Evolutionary conservation across 2,888 invertebrate genomes (phyloP), one percentile per base, ranked within the genome.

Genomic region (Hirtodrosophila confusa): DNA sequence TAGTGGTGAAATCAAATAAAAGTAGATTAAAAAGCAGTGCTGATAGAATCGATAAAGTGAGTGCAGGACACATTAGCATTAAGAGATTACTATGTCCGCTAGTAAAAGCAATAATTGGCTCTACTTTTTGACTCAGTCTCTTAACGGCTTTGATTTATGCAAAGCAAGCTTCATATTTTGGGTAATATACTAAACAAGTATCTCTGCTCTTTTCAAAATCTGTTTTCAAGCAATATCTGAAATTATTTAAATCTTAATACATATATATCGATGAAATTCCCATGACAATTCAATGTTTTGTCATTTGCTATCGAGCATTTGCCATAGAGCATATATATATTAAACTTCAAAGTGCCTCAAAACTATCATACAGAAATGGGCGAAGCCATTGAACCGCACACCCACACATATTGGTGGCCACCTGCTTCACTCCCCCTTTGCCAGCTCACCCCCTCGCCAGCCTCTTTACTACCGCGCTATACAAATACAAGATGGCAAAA

Each of bases 401-500:
- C 43, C 39, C 50, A 35, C 49, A 31, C 27, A 36, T 24, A 29
- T 35, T 11, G 39, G 11, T 44, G 36, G 17, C 31, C 31, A 31
- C 31, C 41, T 53, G 54, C 47, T 48, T 9, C 37, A 43, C 12
- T 40, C n/a, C 7, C 12, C 11, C 45, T 23, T 29, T 44, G 9
- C 11, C 27, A 1, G 3, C 41, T 12, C 41, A 4, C 33, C 5
- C 8, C 35, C 8, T 11, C 24, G 3, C 10, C 11, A 9, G 11
- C 36, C 45, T 36, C 36, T 24, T 11, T 7, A 17, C 41, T 29
- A 41, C 29, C 29, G n/a, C 39, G 27, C 55, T 56, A 44, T 44
- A 57, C 75, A 78, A 76, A 78, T 75, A 78, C 40, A 74, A 63
- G 57, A 72, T 41, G 57, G 69, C 71, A 74, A 69, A 75, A 78